Evolutionary conservation across 1,140 invertebrate genomes (phyloP).

Genomic region (Hyles vespertilio): DNA sequence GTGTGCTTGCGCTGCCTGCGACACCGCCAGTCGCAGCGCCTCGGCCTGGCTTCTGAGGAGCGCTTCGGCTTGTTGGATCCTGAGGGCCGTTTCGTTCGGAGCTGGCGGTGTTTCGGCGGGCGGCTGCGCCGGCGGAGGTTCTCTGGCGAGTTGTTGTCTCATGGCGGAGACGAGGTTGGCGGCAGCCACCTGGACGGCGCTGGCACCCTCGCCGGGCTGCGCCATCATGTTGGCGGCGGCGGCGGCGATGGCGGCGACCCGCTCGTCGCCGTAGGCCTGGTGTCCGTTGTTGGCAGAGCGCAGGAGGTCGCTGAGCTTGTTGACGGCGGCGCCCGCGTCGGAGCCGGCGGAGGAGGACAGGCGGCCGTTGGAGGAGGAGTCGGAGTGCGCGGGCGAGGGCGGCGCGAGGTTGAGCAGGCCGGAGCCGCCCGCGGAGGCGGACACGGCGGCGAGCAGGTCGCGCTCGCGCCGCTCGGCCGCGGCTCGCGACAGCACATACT

Average conservation of each 20-base stretch:
- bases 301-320: conserved; percentile 82
- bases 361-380: conserved; percentile 87
- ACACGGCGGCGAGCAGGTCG: conserved; percentile 85
- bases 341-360: conserved; percentile 86
- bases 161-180: conserved; percentile 88
- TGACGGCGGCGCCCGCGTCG: conserved; percentile 84
- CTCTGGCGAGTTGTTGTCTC: conserved; percentile 79
- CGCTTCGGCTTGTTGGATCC: conserved; percentile 87
- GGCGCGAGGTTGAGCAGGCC: conserved; percentile 78
- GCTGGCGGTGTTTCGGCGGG: conserved; percentile 70
- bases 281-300: conserved; percentile 76
- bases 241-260: conserved; percentile 85
- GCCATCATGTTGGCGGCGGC: conserved; percentile 82
- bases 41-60: conserved; percentile 89
- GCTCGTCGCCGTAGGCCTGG: conserved; percentile 80
- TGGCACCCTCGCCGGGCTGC: conserved; percentile 76
- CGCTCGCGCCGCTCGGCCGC: conserved; percentile 92
- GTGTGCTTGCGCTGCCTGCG: conserved; percentile 75
- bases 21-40: conserved; percentile 86
- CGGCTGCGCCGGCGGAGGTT: conserved; percentile 76
- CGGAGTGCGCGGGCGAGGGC: conserved; percentile 88
- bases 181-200: conserved; percentile 81
- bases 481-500: conserved; percentile 92
- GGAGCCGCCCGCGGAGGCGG: conserved; percentile 77
- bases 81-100: conserved; percentile 78